Evolutionary conservation across 2,888 invertebrate genomes (phyloP), one percentile per base, ranked within the genome.

Genomic region (Brachynemurus nebulosus): DNA sequence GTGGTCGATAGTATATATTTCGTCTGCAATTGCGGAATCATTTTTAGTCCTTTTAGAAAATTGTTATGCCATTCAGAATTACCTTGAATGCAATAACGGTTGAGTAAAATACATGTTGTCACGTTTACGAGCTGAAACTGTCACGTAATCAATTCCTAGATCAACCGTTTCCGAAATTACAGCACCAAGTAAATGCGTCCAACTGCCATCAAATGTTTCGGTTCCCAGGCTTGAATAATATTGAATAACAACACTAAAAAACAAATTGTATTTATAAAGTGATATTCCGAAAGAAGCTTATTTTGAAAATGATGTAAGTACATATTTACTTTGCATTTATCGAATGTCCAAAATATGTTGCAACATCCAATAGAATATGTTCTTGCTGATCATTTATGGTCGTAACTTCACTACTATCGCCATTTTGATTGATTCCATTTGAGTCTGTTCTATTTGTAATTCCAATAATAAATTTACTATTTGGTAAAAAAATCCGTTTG

Each of bases 111-210:
- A 16, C 42, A 42, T 42, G 11, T 19, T 20, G 9, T 19, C 14
- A 2, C 8, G 12, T 14, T 18, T 30, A 25, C 34, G 19, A 12
- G 23, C 18, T 20, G 42, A 14, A 21, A 42, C 21, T 8, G 25
- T 11, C 6, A 42, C 42, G 12, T 34, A 16, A 14, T 42, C 42
- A 20, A 42, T 20, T 2, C 33, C 42, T 14, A 42, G 16, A 20
- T 42, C 42, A 2, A 42, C 16, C 8, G 14, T 19, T n/a, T 18
- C 42, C 2, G 30, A 30, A 20, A 18, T 34, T 9, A 42, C 33
- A 19, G 33, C 33, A 19, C 42, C 42, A 9, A 42, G 33, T 25
- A 42, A n/a, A 25, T 42, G 25, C 14, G 42, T 42, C 42, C 42
- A 42, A 18, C 33, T 25, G 2, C 34, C 42, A 17, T 42, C 42